Conservation (phyloP, 2,888 invertebrate species). For the Drosophila mimica region DNA sequence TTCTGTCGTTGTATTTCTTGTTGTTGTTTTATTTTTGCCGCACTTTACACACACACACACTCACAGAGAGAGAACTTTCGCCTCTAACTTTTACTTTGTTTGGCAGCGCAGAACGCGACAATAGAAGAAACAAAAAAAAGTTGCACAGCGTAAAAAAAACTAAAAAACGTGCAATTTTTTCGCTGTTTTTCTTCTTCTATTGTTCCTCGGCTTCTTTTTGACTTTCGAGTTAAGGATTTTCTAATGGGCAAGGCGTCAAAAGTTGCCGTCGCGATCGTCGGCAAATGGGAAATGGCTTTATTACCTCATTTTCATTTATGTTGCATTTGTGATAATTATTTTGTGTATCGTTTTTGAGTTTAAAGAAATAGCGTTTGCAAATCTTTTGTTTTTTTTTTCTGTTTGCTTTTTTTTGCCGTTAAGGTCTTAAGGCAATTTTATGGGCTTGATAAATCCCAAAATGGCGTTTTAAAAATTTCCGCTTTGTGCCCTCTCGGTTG, state of each 20-base stretch:
- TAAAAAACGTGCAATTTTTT: slow-evolving; percentile 56
- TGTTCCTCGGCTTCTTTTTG: slow-evolving; percentile 12
- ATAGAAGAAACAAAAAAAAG: slow-evolving; percentile 30
- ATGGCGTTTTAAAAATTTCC: slow-evolving; percentile 2
- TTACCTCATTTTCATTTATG: slow-evolving; percentile 29
- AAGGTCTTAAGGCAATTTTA: slow-evolving; percentile 15
- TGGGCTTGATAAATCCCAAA: slow-evolving; percentile 27
- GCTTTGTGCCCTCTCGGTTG: background rate
- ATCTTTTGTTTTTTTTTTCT: slow-evolving; percentile 11
- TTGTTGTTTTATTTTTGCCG: slow-evolving; percentile 54
- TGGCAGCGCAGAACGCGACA: slow-evolving; percentile 56
- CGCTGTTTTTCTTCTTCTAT: slow-evolving; percentile 10
- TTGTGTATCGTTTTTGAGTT: slow-evolving; percentile 45
- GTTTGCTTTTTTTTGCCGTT: slow-evolving; percentile 8
- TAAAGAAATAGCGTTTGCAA: slow-evolving; percentile 26
- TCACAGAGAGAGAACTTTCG: slow-evolving; percentile 73
- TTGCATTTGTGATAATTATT: slow-evolving; percentile 52
- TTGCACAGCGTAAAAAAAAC: slow-evolving; percentile 47
- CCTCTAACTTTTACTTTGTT: slow-evolving; percentile 79
- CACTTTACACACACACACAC: slow-evolving; percentile 54
- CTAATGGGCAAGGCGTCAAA: slow-evolving; percentile 49
- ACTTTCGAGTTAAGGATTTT: slow-evolving; percentile 60
- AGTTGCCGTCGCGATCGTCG: slow-evolving; percentile 43
- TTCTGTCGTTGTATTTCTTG: slow-evolving; percentile 25
- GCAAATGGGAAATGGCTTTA: background rate